phyloP scores from a whole-genome alignment of 2,113 vertebrate genomes.

The Mesitornis unicolor region DNA sequence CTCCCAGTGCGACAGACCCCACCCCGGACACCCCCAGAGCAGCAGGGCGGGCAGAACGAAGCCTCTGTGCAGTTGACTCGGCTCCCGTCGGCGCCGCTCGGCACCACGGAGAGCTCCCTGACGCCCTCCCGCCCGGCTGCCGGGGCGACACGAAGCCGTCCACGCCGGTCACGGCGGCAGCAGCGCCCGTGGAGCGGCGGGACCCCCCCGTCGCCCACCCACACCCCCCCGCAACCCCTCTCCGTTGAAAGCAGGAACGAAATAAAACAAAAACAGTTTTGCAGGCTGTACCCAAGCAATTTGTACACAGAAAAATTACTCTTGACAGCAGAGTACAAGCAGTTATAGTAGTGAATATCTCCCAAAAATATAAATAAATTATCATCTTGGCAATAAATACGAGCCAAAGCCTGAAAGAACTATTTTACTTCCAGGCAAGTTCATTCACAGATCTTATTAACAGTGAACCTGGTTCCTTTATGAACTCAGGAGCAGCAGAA shows the following conservation, averaged over 20 bases:
- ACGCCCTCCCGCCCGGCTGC: too few species aligned
- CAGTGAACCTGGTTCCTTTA: background rate
- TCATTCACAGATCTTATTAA: slow-evolving; percentile 22
- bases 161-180: background rate
- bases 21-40: accelerated
- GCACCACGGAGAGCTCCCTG: slow-evolving; percentile 54
- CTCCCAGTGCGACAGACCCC: accelerated
- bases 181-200: background rate
- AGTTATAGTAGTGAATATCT: background rate
- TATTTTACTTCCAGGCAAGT: background rate
- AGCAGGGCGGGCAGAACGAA: background rate
- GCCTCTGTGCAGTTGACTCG: too few species aligned
- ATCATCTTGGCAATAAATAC: background rate
- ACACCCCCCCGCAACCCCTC: too few species aligned
- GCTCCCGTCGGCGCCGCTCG: background rate
- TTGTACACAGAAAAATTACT: background rate
- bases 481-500: slow-evolving; percentile 12
- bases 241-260: background rate
- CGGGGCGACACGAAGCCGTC: background rate
- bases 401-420: background rate
- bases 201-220: too few species aligned
- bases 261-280: background rate
- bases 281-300: background rate
- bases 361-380: background rate
- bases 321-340: background rate